These are phyloP conservation scores for Coregonus sp. DNA, from an alignment of 2,797 vertebrate genomes.

Conservation along the genomic window DNA sequence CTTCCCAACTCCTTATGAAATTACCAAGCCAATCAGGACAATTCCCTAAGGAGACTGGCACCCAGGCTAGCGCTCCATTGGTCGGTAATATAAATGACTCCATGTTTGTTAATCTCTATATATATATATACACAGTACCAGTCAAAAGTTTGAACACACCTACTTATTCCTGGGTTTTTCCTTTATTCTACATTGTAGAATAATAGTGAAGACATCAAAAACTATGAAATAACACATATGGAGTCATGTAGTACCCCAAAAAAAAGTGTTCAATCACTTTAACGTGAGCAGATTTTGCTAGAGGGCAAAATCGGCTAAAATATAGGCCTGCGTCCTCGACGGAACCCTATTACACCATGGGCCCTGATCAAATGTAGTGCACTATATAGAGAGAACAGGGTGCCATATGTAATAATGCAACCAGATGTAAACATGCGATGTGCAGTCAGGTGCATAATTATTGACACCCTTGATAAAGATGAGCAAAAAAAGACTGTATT, in stretches of 20 bases:
- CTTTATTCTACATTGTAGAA: no score
- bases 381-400: no score
- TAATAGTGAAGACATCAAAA: no score
- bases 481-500: no score
- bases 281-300: slow-evolving; percentile 51
- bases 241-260: no score
- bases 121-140: neutral
- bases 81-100: neutral
- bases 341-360: neutral
- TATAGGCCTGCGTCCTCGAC: neutral
- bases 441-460: neutral
- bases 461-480: no score
- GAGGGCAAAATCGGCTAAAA: slow-evolving; percentile 33
- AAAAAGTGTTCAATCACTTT: slow-evolving; percentile 43
- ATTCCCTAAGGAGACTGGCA: neutral
- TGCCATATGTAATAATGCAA: neutral
- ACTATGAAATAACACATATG: no score
- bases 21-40: neutral
- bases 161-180: no score
- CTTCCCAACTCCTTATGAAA: neutral
- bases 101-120: neutral
- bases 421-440: slow-evolving; percentile 24
- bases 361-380: neutral
- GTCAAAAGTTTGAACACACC: no score
- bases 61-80: neutral